Base-by-base conservation (phyloP, 1,140 invertebrate species). In the Pomacea maculata region DNA sequence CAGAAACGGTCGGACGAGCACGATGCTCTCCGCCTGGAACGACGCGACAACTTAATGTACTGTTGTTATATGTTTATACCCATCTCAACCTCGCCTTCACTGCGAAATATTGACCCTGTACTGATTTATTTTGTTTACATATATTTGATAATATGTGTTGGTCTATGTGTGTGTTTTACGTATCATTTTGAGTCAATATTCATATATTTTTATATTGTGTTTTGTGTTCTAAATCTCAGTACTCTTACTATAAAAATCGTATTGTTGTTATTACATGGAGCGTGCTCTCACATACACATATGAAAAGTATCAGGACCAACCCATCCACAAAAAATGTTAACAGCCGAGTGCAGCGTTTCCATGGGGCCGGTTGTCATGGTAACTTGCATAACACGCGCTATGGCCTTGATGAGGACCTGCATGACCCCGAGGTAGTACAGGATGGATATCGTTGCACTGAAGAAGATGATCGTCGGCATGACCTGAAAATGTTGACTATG, bases 11-110 rank as follows among this genome's bases (percentile, higher is more conserved):
- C 83, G 81, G 67, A 99, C 95, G n/a, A 99, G 84, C 14, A 99
- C 90, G 0, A 97, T 95, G 29, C 96, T 95, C 93, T 99, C 98
- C 4, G 94, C 95, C 96, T 97, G 90, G 25, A 80, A 75, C 12
- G 55, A 15, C 80, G 15, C 57, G 12, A 73, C 10, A 71, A 15
- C 14, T 0, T 1, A n/a, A 71, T 14, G 5, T 6, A 19, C 14
- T 14, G 4, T 11, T 25, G n/a, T 71, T 14, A n/a, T 14, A 71
- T 14, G 14, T 29, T 25, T 29, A 15, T 29, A 14, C 14, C 1
- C 7, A 6, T 29, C 25, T 29, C n/a, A 15, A 71, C 70, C 8
- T 17, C 9, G 55, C 71, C 45, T 4, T 54, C 7, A 73, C 25
- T 54, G 25, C 45, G 12, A 73, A 3, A 73, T 54, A 73, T 54